Conservation (phyloP, 2,113 vertebrate genomes). For the Salminus brasiliensis region DNA sequence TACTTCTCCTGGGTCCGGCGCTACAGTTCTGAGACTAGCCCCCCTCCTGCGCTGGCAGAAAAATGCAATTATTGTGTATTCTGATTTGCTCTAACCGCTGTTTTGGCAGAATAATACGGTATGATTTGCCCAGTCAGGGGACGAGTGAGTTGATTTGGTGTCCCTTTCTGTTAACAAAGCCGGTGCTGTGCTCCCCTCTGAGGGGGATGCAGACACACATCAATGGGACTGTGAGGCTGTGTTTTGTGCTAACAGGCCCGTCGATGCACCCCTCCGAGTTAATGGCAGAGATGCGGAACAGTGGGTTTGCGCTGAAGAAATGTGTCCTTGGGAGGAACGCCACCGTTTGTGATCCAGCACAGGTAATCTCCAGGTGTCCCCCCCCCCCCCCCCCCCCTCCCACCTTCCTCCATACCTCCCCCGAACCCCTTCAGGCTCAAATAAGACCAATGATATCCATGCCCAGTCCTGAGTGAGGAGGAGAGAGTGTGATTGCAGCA, state of each 20-base stretch:
- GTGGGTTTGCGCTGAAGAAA: constrained; percentile 99
- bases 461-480: constrained; percentile 47
- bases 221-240: constrained; percentile 94
- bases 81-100: constrained; percentile 90
- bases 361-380: constrained; percentile 90
- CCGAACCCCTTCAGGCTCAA: constrained; percentile 48
- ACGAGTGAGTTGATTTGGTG: constrained; percentile 98
- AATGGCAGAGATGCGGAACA: constrained; percentile 99
- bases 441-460: constrained; percentile 82
- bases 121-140: constrained; percentile 98
- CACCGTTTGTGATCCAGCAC: constrained; percentile 93
- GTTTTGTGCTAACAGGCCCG: constrained; percentile 98
- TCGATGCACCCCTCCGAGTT: constrained; percentile 99
- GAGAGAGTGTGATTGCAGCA: constrained; percentile 82
- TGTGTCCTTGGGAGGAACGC: constrained; percentile 97
- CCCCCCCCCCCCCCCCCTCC: constrained; percentile 18
- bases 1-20: constrained; percentile 73
- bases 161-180: constrained; percentile 98
- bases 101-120: constrained; percentile 95
- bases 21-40: constrained; percentile 83
- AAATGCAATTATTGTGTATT: constrained; percentile 97
- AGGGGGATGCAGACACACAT: constrained; percentile 87
- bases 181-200: constrained; percentile 89
- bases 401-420: constrained; percentile 63
- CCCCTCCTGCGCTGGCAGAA: constrained; percentile 84